phyloP scores from a whole-genome alignment of 2,797 vertebrate species.

The Hyperoplus immaculatus region DNA sequence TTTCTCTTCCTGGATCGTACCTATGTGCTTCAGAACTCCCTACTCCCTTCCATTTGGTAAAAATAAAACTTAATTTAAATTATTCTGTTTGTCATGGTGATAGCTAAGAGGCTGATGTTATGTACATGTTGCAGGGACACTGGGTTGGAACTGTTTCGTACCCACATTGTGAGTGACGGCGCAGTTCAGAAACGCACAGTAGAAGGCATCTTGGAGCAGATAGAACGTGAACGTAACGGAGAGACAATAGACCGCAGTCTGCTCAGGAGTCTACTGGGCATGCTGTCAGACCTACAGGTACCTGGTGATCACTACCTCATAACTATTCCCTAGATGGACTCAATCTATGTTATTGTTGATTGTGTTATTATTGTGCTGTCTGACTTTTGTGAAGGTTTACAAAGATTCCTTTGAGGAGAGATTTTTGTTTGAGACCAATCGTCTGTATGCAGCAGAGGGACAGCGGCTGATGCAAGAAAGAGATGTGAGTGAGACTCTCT shows the following conservation, averaged over 20 bases:
- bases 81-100: neutral
- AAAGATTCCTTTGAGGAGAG: slow-evolving; percentile 98
- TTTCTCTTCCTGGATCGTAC: slow-evolving; percentile 99
- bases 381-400: slow-evolving; percentile 89
- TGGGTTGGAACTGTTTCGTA: slow-evolving; percentile 97
- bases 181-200: slow-evolving; percentile 98
- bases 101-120: slow-evolving; percentile 14
- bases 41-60: slow-evolving; percentile 99
- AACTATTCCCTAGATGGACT: neutral
- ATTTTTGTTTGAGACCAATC: slow-evolving; percentile 97
- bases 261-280: slow-evolving; percentile 96
- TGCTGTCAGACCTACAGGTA: slow-evolving; percentile 99
- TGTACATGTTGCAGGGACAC: slow-evolving; percentile 90
- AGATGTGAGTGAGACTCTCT: slow-evolving; percentile 87
- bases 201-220: slow-evolving; percentile 96
- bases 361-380: neutral
- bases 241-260: slow-evolving; percentile 97
- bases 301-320: neutral
- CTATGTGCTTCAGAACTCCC: slow-evolving; percentile 98
- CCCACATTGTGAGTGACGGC: slow-evolving; percentile 96
- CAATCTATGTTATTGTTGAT: neutral
- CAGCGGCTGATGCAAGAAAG: slow-evolving; percentile 98
- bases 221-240: slow-evolving; percentile 95
- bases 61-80: slow-evolving; percentile 32
- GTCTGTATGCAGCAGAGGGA: slow-evolving; percentile 96